Conservation (phyloP, 2,888 invertebrate species). For the Drosophila antonietae region DNA sequence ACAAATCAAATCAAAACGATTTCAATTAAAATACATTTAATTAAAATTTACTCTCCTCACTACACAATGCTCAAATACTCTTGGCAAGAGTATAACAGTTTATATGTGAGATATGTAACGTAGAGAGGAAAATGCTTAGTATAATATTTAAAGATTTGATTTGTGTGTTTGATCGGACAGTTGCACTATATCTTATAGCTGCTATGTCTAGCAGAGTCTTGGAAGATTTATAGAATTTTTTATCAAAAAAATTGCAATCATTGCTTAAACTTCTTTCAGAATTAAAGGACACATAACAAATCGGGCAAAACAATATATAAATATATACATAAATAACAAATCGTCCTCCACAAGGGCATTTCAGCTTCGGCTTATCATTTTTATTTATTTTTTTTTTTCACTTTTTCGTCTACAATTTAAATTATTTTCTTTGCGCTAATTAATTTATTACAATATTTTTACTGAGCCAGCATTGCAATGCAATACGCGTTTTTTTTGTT, state of each 20-base stretch:
- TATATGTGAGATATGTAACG: not conserved
- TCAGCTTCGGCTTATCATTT: not conserved
- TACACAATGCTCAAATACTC: not conserved
- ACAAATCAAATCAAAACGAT: slow-evolving; percentile 52
- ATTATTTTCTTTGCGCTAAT: slow-evolving; percentile 68
- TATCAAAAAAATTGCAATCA: too few relatives aligned
- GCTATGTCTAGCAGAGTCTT: too few relatives aligned
- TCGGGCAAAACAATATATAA: not conserved
- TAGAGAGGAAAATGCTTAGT: not conserved
- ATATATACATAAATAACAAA: not conserved
- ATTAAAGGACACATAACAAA: not conserved
- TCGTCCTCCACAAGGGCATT: not conserved
- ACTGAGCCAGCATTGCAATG: slow-evolving; percentile 17
- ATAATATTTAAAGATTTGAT: too few relatives aligned
- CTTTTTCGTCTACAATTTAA: slow-evolving; percentile 43
- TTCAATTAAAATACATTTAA: slow-evolving; percentile 70
- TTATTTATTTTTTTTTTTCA: slow-evolving; percentile 10
- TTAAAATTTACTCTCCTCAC: slow-evolving; percentile 58
- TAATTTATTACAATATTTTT: slow-evolving; percentile 76
- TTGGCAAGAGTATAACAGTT: not conserved
- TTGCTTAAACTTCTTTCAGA: too few relatives aligned
- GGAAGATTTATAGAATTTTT: too few relatives aligned
- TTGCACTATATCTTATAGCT: too few relatives aligned
- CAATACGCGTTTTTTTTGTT: slow-evolving; percentile 3
- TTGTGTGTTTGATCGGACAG: too few relatives aligned